Evolutionary conservation across 2,113 vertebrate species (phyloP).

Genomic region (Rana temporaria): DNA sequence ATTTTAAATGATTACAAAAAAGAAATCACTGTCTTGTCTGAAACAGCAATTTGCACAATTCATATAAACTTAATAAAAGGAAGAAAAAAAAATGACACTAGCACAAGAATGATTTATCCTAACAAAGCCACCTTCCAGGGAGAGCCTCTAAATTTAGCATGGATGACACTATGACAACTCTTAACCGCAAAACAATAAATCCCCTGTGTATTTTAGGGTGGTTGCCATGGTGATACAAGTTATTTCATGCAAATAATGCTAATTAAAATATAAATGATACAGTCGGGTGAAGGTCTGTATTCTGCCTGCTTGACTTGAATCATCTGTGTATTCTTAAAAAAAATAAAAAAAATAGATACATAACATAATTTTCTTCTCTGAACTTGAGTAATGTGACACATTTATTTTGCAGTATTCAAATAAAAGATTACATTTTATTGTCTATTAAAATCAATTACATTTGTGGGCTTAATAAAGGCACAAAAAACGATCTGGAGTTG

Average conservation of each 20-base stretch:
- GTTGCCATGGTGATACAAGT: constrained; percentile 42
- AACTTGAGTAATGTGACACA: background rate
- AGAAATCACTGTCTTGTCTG: no score
- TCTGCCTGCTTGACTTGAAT: background rate
- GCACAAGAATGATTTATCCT: constrained; percentile 3
- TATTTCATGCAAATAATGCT: constrained; percentile 31
- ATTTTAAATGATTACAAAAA: no score
- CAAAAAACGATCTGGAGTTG: no score
- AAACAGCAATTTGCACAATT: no score
- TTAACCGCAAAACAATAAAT: constrained; percentile 30
- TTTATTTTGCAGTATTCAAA: background rate
- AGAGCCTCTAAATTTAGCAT: background rate
- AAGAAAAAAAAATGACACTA: background rate
- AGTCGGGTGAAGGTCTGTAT: background rate
- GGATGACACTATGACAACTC: constrained; percentile 21
- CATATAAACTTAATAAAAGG: background rate
- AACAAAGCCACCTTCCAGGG: constrained; percentile 22
- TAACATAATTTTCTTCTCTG: no score
- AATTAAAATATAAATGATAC: constrained; percentile 45
- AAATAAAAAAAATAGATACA: no score
- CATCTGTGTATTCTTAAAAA: no score
- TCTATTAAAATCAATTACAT: background rate
- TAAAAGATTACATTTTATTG: background rate
- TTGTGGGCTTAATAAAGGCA: no score
- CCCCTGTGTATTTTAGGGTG: constrained; percentile 37